Conservation (phyloP, 2,797 vertebrate genomes). For the Amazona ochrocephala region DNA sequence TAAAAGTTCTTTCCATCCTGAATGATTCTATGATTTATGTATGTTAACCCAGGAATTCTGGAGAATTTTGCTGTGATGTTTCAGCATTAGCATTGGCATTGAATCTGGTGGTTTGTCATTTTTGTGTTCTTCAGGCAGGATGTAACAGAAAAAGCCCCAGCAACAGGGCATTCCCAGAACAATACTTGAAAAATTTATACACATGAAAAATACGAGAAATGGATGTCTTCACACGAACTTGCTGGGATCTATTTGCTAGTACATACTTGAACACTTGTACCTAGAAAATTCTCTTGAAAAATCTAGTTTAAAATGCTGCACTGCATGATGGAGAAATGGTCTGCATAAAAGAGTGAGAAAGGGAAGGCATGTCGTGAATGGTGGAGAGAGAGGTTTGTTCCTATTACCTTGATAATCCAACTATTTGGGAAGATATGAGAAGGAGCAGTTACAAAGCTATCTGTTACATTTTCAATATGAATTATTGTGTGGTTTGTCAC, state of each 20-base stretch:
- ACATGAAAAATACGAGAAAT: not conserved
- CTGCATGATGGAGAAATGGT: not conserved
- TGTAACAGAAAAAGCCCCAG: not conserved
- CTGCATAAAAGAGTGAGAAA: not conserved
- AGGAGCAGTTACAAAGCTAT: not conserved
- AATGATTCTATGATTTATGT: not conserved
- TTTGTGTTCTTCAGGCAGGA: not conserved
- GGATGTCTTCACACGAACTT: not conserved
- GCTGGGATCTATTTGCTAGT: not conserved
- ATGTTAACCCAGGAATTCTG: not conserved
- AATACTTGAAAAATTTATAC: not conserved
- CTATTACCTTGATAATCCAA: not conserved
- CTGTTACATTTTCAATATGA: not conserved
- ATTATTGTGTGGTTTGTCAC: not conserved
- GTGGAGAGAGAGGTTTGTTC: not conserved
- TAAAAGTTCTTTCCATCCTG: not conserved
- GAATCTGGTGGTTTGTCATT: not conserved
- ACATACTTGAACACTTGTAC: not conserved
- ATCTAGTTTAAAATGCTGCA: not conserved
- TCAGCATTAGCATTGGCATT: not conserved
- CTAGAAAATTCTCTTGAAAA: not conserved
- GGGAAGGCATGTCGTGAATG: not conserved
- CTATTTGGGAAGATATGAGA: not conserved
- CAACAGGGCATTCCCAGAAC: not conserved
- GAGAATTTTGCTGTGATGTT: not conserved